Base-by-base conservation (phyloP, 2,797 vertebrate species). In the Mus caroli region DNA sequence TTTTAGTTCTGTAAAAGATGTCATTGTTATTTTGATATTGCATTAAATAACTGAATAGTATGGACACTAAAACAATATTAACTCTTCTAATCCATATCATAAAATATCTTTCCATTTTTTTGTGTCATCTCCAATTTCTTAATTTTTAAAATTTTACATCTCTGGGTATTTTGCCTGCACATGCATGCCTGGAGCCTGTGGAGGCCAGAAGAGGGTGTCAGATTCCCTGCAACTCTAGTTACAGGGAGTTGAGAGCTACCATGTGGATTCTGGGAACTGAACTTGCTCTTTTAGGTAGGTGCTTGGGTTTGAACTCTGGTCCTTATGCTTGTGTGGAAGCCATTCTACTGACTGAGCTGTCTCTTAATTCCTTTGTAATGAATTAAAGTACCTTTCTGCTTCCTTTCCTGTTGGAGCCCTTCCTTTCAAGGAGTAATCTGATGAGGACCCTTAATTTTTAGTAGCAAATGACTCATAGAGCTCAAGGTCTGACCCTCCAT, bases 371-470 rank as follows among this genome's bases (percentile, higher is more conserved):
- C 4, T 11, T 80, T 84, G 85, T 15, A 64, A 7, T 37, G 40
- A 52, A 83, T 78, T 50, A 56, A 88, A 84, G 60, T 9, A 37
- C 40, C 83, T 89, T 9, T 94, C 28, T 79, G 2, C 24, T 28
- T 87, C 50, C 52, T 20, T 89, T 92, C 46, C 40, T 60, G 3
- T 85, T 14, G 67, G 67, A 54, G 67, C 76, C 93, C 54, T 94
- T 96, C 77, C 85, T 88, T 10, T 96, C 31, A 94, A 52, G 67
- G 77, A 83, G 60, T 71, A 46, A 37, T 94, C 89, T 91, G 78
- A 93, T 90, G 15, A 13, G 82, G 26, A 67, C 73, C 31, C 37
- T 96, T 94, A 73, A 62, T 58, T 94, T 56, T 92, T 28, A 80
- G 15, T 77, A 90, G 79, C 67, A 94, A 75, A 76, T 84, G 28